phyloP scores from a whole-genome alignment of 2,888 invertebrate genomes.

The Amblyjoppa fuscipennis region DNA sequence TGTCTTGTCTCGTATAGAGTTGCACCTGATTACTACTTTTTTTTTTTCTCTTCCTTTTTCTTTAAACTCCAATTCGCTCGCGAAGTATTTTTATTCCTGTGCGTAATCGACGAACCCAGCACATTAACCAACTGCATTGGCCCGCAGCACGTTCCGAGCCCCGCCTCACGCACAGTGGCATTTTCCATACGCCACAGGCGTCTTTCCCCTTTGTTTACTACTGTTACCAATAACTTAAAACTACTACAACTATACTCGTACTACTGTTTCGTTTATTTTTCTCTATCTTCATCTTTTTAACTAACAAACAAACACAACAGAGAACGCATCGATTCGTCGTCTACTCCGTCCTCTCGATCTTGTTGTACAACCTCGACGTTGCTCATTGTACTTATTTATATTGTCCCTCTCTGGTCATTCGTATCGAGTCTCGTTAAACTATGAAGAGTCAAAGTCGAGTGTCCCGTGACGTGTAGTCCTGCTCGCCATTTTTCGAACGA shows the following conservation, averaged over 20 bases:
- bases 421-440: conserved; percentile 1
- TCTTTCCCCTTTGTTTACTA: background rate
- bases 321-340: conserved; percentile 6
- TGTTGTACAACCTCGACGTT: conserved; percentile 9
- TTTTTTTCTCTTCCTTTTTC: too few species aligned
- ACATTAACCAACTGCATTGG: too few species aligned
- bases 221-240: background rate
- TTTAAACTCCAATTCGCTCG: too few species aligned
- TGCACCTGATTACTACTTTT: too few species aligned
- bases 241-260: background rate
- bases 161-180: background rate
- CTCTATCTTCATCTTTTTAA: background rate
- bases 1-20: too few species aligned
- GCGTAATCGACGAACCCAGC: too few species aligned
- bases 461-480: background rate
- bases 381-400: background rate
- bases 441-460: background rate
- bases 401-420: background rate
- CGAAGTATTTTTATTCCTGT: too few species aligned
- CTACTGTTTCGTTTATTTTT: background rate
- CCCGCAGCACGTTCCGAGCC: background rate
- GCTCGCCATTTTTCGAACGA: conserved; percentile 6
- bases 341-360: conserved; percentile 12
- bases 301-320: background rate
- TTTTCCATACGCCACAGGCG: background rate